A percentile compares a stretch with the other conserved stretches of the same genome.
Conservation (phyloP, 2,113 vertebrate species). For the Cololabis saira region DNA sequence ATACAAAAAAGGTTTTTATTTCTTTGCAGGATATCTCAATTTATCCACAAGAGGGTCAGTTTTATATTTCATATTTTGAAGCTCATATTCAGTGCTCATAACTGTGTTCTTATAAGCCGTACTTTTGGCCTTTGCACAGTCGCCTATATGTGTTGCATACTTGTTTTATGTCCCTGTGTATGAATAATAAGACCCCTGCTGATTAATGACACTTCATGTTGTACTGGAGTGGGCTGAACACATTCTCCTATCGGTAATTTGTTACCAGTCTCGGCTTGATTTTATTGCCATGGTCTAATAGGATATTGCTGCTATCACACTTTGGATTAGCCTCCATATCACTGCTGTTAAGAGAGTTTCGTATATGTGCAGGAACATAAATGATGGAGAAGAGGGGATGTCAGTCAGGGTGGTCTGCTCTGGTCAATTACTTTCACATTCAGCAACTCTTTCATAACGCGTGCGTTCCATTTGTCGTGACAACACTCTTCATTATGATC, state of each 20-base stretch:
- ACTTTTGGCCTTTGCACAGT: slow-evolving; percentile 21
- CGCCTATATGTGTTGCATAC: slow-evolving; percentile 59
- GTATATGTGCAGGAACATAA: slow-evolving; percentile 35
- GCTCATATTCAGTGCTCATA: neutral
- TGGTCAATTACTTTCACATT: slow-evolving; percentile 69
- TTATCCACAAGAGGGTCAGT: neutral
- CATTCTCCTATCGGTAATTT: slow-evolving; percentile 71
- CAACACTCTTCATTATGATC: slow-evolving; percentile 51
- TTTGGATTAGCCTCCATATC: slow-evolving; percentile 78
- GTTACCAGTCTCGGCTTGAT: slow-evolving; percentile 71
- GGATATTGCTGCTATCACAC: slow-evolving; percentile 74
- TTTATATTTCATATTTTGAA: no score
- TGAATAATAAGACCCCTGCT: slow-evolving; percentile 61
- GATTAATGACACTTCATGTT: slow-evolving; percentile 74
- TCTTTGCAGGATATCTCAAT: slow-evolving; percentile 40
- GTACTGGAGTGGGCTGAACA: slow-evolving; percentile 68
- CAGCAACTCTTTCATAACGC: slow-evolving; percentile 55
- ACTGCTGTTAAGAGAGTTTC: slow-evolving; percentile 58
- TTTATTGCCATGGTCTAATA: slow-evolving; percentile 77
- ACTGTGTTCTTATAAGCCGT: slow-evolving; percentile 21
- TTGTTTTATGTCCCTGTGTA: slow-evolving; percentile 65
- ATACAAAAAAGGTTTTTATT: slow-evolving; percentile 50
- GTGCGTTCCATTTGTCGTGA: slow-evolving; percentile 55
- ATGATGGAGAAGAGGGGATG: slow-evolving; percentile 37
- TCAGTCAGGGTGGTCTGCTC: slow-evolving; percentile 50